A percentile compares a stretch with the other conserved stretches of the same genome.
These are phyloP conservation scores for Harpagifer antarcticus DNA, from an alignment of 2,797 vertebrate genomes.

Conservation along the genomic window DNA sequence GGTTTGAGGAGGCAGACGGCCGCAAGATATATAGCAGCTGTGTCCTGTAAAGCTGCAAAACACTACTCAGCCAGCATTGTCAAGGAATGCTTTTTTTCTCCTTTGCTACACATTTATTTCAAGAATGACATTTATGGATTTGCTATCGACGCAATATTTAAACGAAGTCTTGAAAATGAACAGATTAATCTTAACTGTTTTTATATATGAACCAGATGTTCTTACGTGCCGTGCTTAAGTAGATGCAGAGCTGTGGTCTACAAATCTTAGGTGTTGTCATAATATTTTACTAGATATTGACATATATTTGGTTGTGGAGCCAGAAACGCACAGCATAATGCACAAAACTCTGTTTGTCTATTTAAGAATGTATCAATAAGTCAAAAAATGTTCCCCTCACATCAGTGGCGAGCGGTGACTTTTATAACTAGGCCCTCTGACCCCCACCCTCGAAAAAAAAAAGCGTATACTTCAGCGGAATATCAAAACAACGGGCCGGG, in stretches of 20 bases:
- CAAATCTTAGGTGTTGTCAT: conserved; percentile 36
- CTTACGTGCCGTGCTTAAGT: conserved; percentile 4
- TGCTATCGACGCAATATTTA: conserved; percentile 20
- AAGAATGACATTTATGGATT: conserved; percentile 28
- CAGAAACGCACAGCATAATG: conserved; percentile 2
- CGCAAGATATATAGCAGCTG: conserved; percentile 30
- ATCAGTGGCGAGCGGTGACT: too few relatives aligned
- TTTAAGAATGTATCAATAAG: not conserved
- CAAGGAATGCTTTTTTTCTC: not conserved
- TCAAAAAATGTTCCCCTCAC: not conserved
- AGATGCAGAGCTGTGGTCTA: conserved; percentile 23
- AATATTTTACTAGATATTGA: conserved; percentile 39
- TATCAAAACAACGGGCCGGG: too few relatives aligned
- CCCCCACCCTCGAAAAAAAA: too few relatives aligned
- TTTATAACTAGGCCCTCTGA: too few relatives aligned
- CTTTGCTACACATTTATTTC: conserved; percentile 11
- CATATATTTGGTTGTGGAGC: conserved; percentile 23
- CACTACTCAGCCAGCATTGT: not conserved
- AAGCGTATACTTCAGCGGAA: too few relatives aligned
- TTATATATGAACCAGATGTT: conserved; percentile 51
- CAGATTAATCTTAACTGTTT: conserved; percentile 4
- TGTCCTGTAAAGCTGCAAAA: not conserved
- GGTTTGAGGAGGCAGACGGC: conserved; percentile 5
- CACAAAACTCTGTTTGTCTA: not conserved
- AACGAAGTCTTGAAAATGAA: conserved; percentile 4